Conservation (phyloP, 2,888 invertebrate genomes). For the Stenodera caucasica region DNA sequence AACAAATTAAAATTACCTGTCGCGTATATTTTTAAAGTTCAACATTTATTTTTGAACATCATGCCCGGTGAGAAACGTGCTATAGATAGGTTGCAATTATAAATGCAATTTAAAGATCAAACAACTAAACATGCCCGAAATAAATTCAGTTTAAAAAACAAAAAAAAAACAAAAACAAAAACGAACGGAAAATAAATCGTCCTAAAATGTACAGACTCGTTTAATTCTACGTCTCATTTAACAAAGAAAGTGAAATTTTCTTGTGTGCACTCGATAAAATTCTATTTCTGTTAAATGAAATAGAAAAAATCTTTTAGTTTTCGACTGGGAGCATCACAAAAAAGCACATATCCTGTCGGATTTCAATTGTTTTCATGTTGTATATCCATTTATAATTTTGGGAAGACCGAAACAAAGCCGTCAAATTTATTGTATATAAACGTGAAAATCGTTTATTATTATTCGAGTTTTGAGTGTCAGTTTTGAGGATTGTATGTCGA, state of each 20-base stretch:
- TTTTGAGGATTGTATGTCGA: not conserved
- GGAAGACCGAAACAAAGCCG: not conserved
- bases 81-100: not conserved
- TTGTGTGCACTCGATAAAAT: not conserved
- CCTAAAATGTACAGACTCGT: not conserved
- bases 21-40: not conserved
- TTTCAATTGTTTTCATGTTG: not conserved
- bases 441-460: not conserved
- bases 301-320: not conserved
- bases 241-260: not conserved
- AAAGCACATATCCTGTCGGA: not conserved
- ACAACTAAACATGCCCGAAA: not conserved
- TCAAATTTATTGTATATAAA: not conserved
- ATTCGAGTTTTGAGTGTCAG: not conserved
- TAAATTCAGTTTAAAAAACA: not conserved
- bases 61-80: not conserved
- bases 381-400: not conserved
- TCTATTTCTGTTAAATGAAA: conserved; percentile 1
- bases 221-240: not conserved
- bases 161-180: not conserved
- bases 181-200: no score
- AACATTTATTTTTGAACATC: not conserved
- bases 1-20: not conserved
- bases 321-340: not conserved
- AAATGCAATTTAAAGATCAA: conserved; percentile 1